Percentiles rank a stretch among this genome's conserved stretches.
These are phyloP conservation scores for Cynoglossus semilaevis DNA, from an alignment of 2,113 vertebrate genomes.

Conservation along the genomic window DNA sequence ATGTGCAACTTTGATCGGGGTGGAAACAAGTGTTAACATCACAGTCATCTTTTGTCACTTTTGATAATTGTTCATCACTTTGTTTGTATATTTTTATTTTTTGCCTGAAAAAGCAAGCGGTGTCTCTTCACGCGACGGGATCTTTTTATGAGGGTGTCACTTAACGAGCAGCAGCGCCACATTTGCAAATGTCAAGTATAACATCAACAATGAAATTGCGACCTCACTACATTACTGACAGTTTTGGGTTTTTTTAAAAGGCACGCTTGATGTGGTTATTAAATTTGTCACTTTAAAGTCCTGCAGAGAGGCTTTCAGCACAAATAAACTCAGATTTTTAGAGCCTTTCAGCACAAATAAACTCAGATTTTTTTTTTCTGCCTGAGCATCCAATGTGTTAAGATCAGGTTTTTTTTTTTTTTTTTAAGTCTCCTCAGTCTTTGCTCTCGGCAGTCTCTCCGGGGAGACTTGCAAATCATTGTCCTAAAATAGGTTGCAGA, in stretches of 20 bases:
- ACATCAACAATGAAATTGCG: neutral
- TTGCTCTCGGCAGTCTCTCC: constrained; percentile 20
- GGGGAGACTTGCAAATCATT: constrained; percentile 45
- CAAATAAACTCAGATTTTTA: constrained; percentile 15
- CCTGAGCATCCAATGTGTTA: constrained; percentile 34
- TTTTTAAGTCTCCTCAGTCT: constrained; percentile 33
- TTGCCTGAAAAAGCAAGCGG: neutral
- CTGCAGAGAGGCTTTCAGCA: too few species aligned
- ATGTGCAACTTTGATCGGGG: neutral
- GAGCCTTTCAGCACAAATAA: too few species aligned
- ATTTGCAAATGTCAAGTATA: neutral
- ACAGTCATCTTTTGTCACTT: constrained; percentile 1
- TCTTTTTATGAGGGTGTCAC: neutral
- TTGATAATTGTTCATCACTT: constrained; percentile 1
- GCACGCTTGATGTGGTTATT: constrained; percentile 9
- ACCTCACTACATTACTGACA: neutral
- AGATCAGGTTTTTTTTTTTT: constrained; percentile 31
- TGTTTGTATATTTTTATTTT: neutral
- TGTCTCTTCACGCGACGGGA: neutral
- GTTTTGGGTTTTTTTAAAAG: neutral
- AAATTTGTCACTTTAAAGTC: constrained; percentile 9
- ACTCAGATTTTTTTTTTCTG: constrained; percentile 18
- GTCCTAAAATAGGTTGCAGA: constrained; percentile 55
- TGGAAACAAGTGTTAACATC: neutral
- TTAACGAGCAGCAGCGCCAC: too few species aligned